phyloP scores from a whole-genome alignment of 1,140 invertebrate species.

The Arctopsyche grandis region DNA sequence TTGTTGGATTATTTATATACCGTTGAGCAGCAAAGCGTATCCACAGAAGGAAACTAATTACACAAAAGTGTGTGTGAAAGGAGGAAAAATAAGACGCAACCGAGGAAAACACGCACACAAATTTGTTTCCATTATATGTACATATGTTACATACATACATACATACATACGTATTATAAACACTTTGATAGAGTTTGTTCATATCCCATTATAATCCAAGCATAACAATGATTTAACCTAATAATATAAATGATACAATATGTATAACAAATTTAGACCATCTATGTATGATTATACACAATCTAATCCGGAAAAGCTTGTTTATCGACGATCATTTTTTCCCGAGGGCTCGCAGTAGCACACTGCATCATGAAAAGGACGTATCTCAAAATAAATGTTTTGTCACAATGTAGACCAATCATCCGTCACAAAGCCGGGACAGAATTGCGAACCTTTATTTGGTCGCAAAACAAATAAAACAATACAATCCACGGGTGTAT shows the following conservation, averaged over 20 bases:
- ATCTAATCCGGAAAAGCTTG: too few species aligned
- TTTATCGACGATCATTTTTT: too few species aligned
- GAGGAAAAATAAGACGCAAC: slow-evolving; percentile 3
- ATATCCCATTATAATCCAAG: too few species aligned
- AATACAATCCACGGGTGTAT: slow-evolving; percentile 42
- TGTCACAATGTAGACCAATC: slow-evolving; percentile 43
- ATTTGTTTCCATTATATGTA: not conserved
- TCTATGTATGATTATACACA: too few species aligned
- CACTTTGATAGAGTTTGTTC: too few species aligned
- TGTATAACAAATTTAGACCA: too few species aligned
- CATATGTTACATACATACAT: not conserved
- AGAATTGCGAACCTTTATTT: slow-evolving; percentile 47
- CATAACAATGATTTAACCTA: too few species aligned
- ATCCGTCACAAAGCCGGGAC: slow-evolving; percentile 41
- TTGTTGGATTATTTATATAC: slow-evolving; percentile 34
- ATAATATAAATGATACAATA: too few species aligned
- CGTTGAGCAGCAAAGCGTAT: not conserved
- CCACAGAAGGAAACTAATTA: slow-evolving; percentile 32
- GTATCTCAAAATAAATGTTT: slow-evolving; percentile 17
- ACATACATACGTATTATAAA: not conserved
- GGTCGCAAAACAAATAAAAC: slow-evolving; percentile 50
- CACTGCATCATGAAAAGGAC: too few species aligned
- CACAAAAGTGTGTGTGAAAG: slow-evolving; percentile 20
- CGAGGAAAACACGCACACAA: not conserved
- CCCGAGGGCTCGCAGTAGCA: too few species aligned